phyloP scores from a whole-genome alignment of 2,113 vertebrate genomes.

The Tauraco erythrolophus region DNA sequence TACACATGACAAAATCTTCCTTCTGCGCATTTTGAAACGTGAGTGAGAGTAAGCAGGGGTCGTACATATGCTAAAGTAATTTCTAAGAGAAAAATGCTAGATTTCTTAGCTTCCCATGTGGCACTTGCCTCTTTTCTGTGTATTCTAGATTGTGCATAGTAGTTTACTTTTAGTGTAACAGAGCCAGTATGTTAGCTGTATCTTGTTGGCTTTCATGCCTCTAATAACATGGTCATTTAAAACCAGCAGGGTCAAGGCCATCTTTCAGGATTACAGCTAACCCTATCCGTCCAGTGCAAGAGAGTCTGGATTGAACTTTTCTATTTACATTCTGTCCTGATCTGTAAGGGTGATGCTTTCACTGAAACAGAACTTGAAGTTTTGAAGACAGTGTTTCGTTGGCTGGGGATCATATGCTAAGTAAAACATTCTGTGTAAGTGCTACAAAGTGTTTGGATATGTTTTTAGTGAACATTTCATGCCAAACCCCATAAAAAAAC shows the following conservation, averaged over 20 bases:
- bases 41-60: not conserved
- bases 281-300: fast-evolving
- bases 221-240: not conserved
- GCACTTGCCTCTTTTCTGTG: not conserved
- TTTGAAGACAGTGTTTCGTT: not conserved
- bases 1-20: not conserved
- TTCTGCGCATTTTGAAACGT: not conserved
- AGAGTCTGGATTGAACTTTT: not conserved
- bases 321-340: not conserved
- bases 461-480: not conserved
- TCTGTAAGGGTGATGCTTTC: not conserved
- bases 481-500: not conserved
- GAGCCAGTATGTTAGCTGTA: not conserved
- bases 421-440: not conserved
- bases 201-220: not conserved
- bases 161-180: not conserved
- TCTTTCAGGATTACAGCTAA: not conserved
- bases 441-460: not conserved
- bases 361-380: not conserved
- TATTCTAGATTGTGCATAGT: not conserved
- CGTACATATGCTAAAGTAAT: not conserved
- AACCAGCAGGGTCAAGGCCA: not conserved
- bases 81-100: not conserved
- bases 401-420: not conserved
- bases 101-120: not conserved